phyloP scores from a whole-genome alignment of 2,113 vertebrate genomes.

The Phyllostomus hastatus region DNA sequence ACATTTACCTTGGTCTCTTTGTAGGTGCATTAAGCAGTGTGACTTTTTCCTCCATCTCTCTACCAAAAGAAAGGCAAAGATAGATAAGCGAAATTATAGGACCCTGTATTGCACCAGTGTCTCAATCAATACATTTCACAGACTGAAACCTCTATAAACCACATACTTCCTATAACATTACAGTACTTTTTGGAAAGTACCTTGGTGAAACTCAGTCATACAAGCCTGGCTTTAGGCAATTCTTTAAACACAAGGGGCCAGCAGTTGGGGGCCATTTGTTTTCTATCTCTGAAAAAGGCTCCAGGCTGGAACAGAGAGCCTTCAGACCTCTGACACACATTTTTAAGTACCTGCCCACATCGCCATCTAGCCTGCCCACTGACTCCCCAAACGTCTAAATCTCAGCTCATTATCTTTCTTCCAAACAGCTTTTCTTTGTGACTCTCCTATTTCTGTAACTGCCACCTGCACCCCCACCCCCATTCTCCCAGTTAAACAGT shows the following conservation, averaged over 20 bases:
- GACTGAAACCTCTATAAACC: conserved; percentile 8
- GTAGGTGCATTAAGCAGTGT: conserved; percentile 91
- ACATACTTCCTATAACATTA: not conserved
- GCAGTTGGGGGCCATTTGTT: not conserved
- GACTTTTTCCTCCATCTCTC: conserved; percentile 94
- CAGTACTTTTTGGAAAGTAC: not conserved
- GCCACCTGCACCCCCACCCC: not conserved
- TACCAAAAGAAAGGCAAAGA: conserved; percentile 78
- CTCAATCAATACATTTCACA: conserved; percentile 5
- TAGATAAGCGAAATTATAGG: conserved; percentile 9
- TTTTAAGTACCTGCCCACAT: not conserved
- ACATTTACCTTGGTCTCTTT: conserved; percentile 93
- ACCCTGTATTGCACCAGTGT: not conserved
- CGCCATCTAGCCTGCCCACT: not conserved
- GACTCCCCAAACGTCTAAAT: not conserved
- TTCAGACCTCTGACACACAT: not conserved
- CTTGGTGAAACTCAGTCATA: not conserved
- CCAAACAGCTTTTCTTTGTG: conserved; percentile 10
- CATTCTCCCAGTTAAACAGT: not conserved
- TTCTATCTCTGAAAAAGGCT: not conserved
- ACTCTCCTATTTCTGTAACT: not conserved
- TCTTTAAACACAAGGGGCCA: not conserved
- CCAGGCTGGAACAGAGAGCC: not conserved
- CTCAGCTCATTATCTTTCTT: not conserved
- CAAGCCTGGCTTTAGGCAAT: not conserved